A percentile compares a stretch with the other conserved stretches of the same genome.
These are phyloP conservation scores for Zophobas morio DNA, from an alignment of 1,140 invertebrate genomes.

Conservation along the genomic window DNA sequence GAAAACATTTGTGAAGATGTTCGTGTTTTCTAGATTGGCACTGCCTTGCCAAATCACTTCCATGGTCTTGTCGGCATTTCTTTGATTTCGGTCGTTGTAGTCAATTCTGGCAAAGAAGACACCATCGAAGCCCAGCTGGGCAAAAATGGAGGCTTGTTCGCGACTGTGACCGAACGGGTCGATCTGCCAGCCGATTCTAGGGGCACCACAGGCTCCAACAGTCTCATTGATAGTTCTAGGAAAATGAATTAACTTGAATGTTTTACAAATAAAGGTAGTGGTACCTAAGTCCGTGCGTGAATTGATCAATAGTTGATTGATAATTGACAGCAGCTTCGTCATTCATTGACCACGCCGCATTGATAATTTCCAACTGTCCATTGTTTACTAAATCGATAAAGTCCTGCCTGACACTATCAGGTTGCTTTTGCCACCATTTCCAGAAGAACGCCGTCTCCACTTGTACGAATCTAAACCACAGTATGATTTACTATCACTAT, in stretches of 20 bases:
- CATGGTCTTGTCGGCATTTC: slow-evolving; percentile 76
- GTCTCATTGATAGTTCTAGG: slow-evolving; percentile 68
- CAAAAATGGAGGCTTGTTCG: slow-evolving; percentile 79
- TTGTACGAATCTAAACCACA: slow-evolving; percentile 62
- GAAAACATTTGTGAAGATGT: slow-evolving; percentile 52
- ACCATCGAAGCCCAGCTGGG: slow-evolving; percentile 81
- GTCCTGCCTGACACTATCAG: slow-evolving; percentile 69
- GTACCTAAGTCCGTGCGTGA: slow-evolving; percentile 76
- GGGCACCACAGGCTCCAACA: slow-evolving; percentile 77
- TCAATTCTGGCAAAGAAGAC: slow-evolving; percentile 83
- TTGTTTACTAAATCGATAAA: slow-evolving; percentile 68
- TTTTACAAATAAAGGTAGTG: slow-evolving; percentile 58
- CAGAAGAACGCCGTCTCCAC: slow-evolving; percentile 48
- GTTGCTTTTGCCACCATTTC: slow-evolving; percentile 80
- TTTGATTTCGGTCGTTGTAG: slow-evolving; percentile 79
- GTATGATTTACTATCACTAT: not conserved
- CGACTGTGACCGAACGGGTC: slow-evolving; percentile 80
- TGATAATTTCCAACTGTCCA: slow-evolving; percentile 83
- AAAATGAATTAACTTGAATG: slow-evolving; percentile 8
- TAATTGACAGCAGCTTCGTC: slow-evolving; percentile 89
- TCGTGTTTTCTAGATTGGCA: slow-evolving; percentile 66
- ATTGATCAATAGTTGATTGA: slow-evolving; percentile 88
- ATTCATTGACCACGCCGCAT: slow-evolving; percentile 84
- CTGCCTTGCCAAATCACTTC: slow-evolving; percentile 83
- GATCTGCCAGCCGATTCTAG: slow-evolving; percentile 84